A percentile compares a stretch with the other conserved stretches of the same genome.
Conservation (phyloP, 1,140 invertebrate genomes). For the Drosophila mayri region DNA sequence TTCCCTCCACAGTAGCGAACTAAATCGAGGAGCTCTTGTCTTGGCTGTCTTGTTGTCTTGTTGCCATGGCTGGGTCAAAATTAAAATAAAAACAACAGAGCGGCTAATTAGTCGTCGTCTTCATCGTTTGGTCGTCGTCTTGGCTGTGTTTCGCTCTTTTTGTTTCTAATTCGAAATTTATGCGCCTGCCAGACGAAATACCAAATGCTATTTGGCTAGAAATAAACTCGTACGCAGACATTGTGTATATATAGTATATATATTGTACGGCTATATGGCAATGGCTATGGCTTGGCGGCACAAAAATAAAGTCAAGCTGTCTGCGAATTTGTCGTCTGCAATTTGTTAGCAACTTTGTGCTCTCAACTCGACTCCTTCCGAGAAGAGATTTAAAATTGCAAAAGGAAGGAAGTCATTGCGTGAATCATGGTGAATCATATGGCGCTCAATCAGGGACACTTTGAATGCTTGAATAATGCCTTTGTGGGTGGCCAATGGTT, state of each 20-base stretch:
- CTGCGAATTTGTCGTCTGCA: conserved; percentile 58
- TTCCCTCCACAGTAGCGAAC: conserved; percentile 41
- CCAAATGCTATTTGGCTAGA: conserved; percentile 72
- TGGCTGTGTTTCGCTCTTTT: conserved; percentile 46
- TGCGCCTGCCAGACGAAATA: conserved; percentile 70
- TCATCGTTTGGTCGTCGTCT: conserved; percentile 13
- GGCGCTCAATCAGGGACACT: conserved; percentile 5
- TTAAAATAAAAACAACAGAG: conserved; percentile 70
- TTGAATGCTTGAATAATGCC: conserved; percentile 41
- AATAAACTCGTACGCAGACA: conserved; percentile 62
- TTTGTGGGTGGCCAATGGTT: conserved; percentile 53
- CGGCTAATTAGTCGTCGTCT: conserved; percentile 65
- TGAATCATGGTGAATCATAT: neutral
- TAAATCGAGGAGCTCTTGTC: conserved; percentile 4
- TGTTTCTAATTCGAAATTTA: conserved; percentile 66
- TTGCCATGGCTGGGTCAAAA: conserved; percentile 49
- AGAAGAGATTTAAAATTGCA: conserved; percentile 11
- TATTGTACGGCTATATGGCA: conserved; percentile 5
- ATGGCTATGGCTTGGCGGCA: conserved; percentile 29
- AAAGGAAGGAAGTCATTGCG: conserved; percentile 6
- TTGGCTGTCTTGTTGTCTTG: conserved; percentile 13
- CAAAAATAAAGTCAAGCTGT: conserved; percentile 71
- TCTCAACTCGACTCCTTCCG: conserved; percentile 2
- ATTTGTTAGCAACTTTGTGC: conserved; percentile 53
- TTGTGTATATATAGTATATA: conserved; percentile 45